phyloP scores from a whole-genome alignment of 2,113 vertebrate genomes.

The Lycaon pictus region DNA sequence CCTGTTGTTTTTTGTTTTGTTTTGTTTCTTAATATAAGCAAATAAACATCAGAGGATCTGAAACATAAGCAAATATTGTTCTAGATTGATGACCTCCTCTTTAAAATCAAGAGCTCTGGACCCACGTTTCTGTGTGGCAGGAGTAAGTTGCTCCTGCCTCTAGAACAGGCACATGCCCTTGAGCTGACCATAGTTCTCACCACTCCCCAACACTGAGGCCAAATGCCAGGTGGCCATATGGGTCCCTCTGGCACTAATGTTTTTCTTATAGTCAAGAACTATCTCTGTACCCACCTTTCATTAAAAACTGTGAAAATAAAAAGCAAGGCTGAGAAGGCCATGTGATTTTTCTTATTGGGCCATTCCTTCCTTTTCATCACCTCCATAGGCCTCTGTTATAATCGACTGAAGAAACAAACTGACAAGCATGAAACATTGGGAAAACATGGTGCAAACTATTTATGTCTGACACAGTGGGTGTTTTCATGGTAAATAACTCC shows the following conservation, averaged over 20 bases:
- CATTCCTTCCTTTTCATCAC: background rate
- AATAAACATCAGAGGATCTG: background rate
- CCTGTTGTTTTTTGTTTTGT: background rate
- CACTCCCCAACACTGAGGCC: background rate
- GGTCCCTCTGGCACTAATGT: background rate
- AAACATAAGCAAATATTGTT: background rate
- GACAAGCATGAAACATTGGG: background rate
- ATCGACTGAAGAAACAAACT: background rate
- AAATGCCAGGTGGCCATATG: background rate
- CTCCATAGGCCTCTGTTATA: background rate
- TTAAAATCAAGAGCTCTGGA: background rate
- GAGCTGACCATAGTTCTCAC: background rate
- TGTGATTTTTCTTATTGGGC: background rate
- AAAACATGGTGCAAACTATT: background rate
- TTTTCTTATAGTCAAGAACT: background rate
- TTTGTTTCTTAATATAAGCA: background rate
- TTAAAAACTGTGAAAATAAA: background rate
- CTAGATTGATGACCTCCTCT: conserved; percentile 12
- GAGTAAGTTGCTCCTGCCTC: background rate
- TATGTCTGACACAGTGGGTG: background rate
- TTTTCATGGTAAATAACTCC: background rate
- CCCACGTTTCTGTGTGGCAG: background rate
- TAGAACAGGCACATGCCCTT: background rate
- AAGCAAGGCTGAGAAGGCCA: background rate
- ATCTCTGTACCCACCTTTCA: background rate